These are phyloP conservation scores for Nymphalis c-album DNA, from an alignment of 2,888 invertebrate species.

Conservation along the genomic window DNA sequence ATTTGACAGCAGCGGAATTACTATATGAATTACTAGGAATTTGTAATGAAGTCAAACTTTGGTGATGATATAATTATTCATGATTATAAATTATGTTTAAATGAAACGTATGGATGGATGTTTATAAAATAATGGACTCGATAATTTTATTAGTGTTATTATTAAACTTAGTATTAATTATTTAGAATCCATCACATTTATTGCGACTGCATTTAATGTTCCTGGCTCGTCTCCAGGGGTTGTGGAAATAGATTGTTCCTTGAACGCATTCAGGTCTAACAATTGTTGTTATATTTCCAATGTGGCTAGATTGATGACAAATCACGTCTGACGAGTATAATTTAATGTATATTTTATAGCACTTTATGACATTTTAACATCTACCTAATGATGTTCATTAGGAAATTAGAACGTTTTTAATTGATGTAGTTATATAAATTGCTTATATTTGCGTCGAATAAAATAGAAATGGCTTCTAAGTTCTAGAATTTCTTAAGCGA, in stretches of 20 bases:
- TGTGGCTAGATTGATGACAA: constrained; percentile 35
- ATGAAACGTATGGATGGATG: not conserved
- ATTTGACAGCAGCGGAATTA: not conserved
- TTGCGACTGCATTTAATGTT: constrained; percentile 41
- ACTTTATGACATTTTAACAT: not conserved
- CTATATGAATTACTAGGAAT: not conserved
- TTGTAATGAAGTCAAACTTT: not conserved
- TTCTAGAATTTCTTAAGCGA: too few species aligned
- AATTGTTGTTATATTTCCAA: constrained; percentile 32
- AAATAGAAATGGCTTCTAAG: too few species aligned
- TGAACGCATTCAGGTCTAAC: constrained; percentile 40
- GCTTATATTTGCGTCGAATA: too few species aligned
- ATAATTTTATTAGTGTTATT: not conserved
- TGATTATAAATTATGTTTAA: not conserved
- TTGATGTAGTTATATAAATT: not conserved
- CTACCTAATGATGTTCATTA: not conserved
- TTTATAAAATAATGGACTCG: not conserved
- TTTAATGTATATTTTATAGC: constrained; percentile 6
- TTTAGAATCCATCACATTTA: constrained; percentile 30
- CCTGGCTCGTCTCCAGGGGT: constrained; percentile 42
- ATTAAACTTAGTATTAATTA: constrained; percentile 25
- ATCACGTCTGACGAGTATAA: constrained; percentile 12
- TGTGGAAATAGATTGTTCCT: constrained; percentile 44
- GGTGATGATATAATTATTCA: not conserved
- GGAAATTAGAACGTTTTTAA: not conserved